Evolutionary conservation across 2,888 invertebrate genomes (phyloP).

Genomic region (Pristionchus japonicus): DNA sequence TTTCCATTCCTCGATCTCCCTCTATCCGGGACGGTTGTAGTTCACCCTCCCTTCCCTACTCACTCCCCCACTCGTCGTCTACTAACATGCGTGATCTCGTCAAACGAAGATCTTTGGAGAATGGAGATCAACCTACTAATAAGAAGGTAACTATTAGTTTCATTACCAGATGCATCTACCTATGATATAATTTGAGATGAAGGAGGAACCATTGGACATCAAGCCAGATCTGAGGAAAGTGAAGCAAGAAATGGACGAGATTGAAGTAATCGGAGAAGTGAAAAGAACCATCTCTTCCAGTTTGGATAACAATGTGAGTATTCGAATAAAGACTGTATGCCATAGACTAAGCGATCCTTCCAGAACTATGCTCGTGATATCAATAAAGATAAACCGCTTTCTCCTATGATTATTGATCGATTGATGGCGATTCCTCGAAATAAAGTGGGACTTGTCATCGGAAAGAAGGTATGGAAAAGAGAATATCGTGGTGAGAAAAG

Average conservation of each 20-base stretch:
- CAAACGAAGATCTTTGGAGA: neutral
- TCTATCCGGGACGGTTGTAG: neutral
- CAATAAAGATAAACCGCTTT: neutral
- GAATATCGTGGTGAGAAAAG: neutral
- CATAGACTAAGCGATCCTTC: neutral
- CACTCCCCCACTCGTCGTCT: neutral
- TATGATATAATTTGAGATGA: neutral
- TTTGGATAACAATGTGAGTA: neutral
- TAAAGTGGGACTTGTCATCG: neutral
- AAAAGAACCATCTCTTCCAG: neutral
- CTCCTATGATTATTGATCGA: neutral
- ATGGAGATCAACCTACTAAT: neutral
- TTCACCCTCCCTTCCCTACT: neutral
- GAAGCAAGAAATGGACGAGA: neutral
- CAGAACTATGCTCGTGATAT: neutral
- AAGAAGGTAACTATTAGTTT: neutral
- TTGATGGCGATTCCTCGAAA: neutral
- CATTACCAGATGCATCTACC: neutral
- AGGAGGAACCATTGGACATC: neutral
- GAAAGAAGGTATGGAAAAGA: neutral
- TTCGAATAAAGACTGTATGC: neutral
- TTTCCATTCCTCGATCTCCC: neutral
- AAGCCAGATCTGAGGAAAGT: neutral
- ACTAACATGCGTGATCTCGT: conserved; percentile 22
- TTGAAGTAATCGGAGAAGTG: neutral